Percentiles rank a stretch among this genome's conserved stretches.
phyloP scores from a whole-genome alignment of 2,888 invertebrate species.

The Acanthosepion pharaonis region DNA sequence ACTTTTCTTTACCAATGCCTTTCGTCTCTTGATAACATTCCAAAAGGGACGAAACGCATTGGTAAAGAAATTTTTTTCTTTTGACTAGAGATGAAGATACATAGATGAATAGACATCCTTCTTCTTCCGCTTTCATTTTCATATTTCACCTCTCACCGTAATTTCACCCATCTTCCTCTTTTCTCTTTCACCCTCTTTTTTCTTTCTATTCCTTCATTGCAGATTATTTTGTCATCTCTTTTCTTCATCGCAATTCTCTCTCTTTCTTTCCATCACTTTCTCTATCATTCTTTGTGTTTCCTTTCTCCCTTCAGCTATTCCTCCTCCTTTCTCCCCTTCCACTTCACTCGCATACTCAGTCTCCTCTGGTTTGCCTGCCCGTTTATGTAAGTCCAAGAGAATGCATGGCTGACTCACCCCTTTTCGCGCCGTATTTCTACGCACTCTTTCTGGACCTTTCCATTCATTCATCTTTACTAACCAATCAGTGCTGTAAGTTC shows the following conservation, averaged over 20 bases:
- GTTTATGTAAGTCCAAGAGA: conserved; percentile 10
- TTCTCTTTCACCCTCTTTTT: background rate
- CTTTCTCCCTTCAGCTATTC: background rate
- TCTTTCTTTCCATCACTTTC: no score
- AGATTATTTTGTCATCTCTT: no score
- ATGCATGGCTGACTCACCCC: background rate
- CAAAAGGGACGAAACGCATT: no score
- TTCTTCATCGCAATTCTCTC: no score
- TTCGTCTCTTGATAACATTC: no score
- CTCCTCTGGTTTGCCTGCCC: background rate
- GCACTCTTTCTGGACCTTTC: conserved; percentile 1
- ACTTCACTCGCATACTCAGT: background rate
- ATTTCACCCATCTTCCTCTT: background rate
- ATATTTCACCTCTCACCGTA: background rate
- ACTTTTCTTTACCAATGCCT: no score
- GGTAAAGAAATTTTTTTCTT: background rate
- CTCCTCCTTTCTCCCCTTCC: background rate
- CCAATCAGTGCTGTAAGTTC: background rate
- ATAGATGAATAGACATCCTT: background rate
- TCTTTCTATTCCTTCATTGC: no score
- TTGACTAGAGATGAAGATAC: background rate
- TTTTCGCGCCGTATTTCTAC: background rate
- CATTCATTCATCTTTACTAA: background rate
- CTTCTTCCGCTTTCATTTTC: background rate
- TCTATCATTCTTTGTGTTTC: background rate